phyloP scores from a whole-genome alignment of 2,888 invertebrate species.

The Coronaproctus castanopsis region DNA sequence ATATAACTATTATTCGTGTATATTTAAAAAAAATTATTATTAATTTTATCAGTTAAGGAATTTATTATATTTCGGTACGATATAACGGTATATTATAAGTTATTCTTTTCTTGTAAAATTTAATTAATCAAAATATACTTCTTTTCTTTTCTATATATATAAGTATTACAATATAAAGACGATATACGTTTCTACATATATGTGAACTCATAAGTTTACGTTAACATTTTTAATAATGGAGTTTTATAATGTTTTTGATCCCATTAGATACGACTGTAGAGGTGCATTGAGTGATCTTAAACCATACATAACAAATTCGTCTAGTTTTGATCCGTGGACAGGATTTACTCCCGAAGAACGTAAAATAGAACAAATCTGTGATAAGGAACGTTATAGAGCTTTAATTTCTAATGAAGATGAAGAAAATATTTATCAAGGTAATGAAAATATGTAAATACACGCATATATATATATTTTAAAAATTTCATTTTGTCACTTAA shows the following conservation, averaged over 20 bases:
- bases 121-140: neutral
- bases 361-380: slow-evolving; percentile 74
- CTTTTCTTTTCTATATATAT: neutral
- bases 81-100: too few species aligned
- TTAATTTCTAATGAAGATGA: slow-evolving; percentile 72
- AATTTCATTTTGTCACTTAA: too few species aligned
- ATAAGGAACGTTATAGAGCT: slow-evolving; percentile 83
- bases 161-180: too few species aligned
- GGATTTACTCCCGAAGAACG: slow-evolving; percentile 49
- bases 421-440: slow-evolving; percentile 76
- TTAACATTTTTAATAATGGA: too few species aligned
- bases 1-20: too few species aligned
- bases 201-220: too few species aligned
- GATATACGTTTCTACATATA: too few species aligned
- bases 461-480: too few species aligned
- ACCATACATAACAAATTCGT: slow-evolving; percentile 55
- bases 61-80: too few species aligned
- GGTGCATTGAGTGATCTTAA: slow-evolving; percentile 74
- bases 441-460: neutral
- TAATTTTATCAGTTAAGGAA: too few species aligned
- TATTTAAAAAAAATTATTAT: too few species aligned
- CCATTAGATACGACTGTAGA: slow-evolving; percentile 92
- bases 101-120: neutral
- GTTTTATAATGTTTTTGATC: too few species aligned
- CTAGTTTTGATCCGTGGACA: slow-evolving; percentile 42